These are phyloP conservation scores for Prunella himalayana DNA, from an alignment of 2,113 vertebrate genomes.

Conservation along the genomic window DNA sequence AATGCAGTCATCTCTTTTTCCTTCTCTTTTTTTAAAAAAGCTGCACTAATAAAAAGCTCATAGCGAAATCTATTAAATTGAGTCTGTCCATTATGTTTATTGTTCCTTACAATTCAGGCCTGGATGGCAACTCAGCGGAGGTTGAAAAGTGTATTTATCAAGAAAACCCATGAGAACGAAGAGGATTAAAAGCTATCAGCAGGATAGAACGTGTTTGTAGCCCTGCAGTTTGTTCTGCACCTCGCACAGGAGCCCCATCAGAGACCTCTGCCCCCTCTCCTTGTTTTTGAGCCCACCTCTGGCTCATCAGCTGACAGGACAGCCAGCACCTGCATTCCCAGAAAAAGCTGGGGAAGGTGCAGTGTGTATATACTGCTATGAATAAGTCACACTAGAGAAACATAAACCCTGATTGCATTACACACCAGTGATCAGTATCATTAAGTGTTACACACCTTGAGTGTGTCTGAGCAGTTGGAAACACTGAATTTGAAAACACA, in stretches of 20 bases:
- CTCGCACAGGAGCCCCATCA: rapidly evolving
- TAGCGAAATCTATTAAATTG: neutral
- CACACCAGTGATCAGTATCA: neutral
- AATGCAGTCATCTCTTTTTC: neutral
- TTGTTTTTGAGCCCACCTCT: neutral
- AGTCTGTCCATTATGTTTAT: neutral
- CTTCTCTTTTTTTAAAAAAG: neutral
- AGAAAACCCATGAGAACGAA: neutral
- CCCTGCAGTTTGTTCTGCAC: neutral
- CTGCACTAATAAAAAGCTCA: neutral
- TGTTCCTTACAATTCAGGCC: neutral
- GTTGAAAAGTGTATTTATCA: neutral
- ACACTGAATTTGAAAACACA: rapidly evolving
- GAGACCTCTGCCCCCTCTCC: neutral
- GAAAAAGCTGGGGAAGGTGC: neutral
- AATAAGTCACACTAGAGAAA: neutral
- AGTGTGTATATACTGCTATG: neutral
- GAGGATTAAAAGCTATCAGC: neutral
- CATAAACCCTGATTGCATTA: neutral
- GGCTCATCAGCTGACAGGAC: neutral
- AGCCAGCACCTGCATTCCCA: neutral
- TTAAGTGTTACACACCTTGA: neutral
- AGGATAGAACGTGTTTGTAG: neutral
- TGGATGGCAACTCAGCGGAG: neutral
- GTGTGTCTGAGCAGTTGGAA: neutral